Conservation (phyloP, 2,888 invertebrate genomes). For the Carcina quercana region DNA sequence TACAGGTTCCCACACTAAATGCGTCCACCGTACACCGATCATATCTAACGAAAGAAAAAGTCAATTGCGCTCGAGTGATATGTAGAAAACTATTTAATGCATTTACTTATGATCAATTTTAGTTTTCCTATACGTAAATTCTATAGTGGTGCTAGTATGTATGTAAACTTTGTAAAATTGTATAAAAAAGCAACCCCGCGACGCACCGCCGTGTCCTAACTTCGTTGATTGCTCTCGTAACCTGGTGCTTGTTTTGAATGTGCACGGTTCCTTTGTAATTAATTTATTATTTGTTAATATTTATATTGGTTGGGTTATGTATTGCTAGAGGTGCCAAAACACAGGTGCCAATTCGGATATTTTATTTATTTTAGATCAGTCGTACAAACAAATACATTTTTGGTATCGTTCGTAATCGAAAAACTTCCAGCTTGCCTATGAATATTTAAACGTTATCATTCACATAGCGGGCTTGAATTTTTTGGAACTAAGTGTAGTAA, state of each 20-base stretch:
- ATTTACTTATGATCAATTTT: slow-evolving; percentile 32
- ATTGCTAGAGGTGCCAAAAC: slow-evolving; percentile 61
- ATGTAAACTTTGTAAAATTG: slow-evolving; percentile 20
- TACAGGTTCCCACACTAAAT: too few species aligned
- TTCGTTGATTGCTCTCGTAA: slow-evolving; percentile 23
- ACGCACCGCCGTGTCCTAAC: too few species aligned
- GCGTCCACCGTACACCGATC: too few species aligned
- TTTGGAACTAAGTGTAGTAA: too few species aligned
- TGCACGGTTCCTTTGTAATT: slow-evolving; percentile 15
- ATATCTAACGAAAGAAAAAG: slow-evolving; percentile 4
- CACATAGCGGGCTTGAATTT: too few species aligned
- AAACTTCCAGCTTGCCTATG: slow-evolving; percentile 18
- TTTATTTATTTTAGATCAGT: slow-evolving; percentile 10
- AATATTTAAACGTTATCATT: too few species aligned
- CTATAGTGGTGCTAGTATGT: slow-evolving; percentile 42
- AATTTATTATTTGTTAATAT: slow-evolving; percentile 15
- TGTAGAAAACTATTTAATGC: slow-evolving; percentile 23
- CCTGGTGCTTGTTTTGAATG: slow-evolving; percentile 49
- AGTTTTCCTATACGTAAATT: slow-evolving; percentile 29
- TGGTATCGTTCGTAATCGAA: slow-evolving; percentile 6
- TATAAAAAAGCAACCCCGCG: slow-evolving; percentile 32
- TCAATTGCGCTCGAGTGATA: slow-evolving; percentile 12
- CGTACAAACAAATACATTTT: slow-evolving; percentile 16
- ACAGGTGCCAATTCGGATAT: slow-evolving; percentile 51
- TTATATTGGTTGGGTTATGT: slow-evolving; percentile 28